Conservation (phyloP, 2,888 invertebrate species). For the Poecilobothrus nobilitatus region DNA sequence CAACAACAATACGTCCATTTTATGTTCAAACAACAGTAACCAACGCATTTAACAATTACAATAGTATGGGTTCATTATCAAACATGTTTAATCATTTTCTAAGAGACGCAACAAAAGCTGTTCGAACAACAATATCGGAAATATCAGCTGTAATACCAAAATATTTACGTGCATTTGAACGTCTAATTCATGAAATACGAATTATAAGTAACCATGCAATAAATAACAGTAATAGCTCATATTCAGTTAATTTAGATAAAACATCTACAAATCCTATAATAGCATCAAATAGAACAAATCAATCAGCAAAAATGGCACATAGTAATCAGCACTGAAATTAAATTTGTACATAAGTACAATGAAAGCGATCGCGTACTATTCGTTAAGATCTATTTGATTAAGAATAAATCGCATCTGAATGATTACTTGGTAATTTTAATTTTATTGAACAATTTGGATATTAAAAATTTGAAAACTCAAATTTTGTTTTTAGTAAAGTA, state of each 20-base stretch:
- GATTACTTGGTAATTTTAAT: too few species aligned
- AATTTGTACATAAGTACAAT: neutral
- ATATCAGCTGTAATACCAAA: conserved; percentile 20
- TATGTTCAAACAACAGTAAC: too few species aligned
- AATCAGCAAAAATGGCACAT: neutral
- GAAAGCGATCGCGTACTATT: too few species aligned
- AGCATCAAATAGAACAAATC: neutral
- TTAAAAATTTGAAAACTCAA: too few species aligned
- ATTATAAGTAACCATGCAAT: neutral
- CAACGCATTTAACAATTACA: neutral
- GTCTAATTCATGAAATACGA: neutral
- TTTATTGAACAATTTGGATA: too few species aligned
- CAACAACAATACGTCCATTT: neutral
- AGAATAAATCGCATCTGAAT: too few species aligned
- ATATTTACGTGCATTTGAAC: conserved; percentile 10
- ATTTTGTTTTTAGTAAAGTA: neutral
- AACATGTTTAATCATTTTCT: neutral
- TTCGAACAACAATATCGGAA: conserved; percentile 18
- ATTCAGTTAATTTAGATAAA: too few species aligned
- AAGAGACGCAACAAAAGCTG: neutral
- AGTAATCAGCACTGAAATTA: neutral
- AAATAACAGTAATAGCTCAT: neutral
- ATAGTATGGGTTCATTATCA: neutral
- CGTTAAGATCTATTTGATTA: too few species aligned
- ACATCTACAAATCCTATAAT: neutral